phyloP scores from a whole-genome alignment of 2,113 vertebrate species.

The Caretta caretta region DNA sequence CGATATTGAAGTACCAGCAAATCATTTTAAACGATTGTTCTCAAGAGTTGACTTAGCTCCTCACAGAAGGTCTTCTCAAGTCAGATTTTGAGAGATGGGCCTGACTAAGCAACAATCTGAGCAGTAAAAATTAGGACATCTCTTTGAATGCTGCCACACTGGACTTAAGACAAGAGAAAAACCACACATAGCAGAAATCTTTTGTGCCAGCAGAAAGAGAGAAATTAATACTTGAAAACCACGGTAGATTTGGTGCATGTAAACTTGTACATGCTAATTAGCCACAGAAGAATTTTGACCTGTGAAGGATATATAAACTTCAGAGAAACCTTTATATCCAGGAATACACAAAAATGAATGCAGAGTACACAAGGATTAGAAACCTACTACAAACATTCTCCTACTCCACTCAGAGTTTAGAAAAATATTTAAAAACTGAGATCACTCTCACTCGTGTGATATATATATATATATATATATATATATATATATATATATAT shows the following conservation, averaged over 20 bases:
- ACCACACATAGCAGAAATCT: constrained; percentile 22
- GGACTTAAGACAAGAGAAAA: constrained; percentile 1
- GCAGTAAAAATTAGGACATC: background rate
- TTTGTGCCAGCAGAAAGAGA: constrained; percentile 48
- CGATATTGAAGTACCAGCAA: background rate
- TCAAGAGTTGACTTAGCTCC: background rate
- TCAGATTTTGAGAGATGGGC: background rate
- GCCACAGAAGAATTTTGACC: constrained; percentile 64
- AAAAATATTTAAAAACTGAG: constrained; percentile 19
- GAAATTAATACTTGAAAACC: constrained; percentile 64
- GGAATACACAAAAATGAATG: constrained; percentile 44
- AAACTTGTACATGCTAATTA: constrained; percentile 52
- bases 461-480: too few relatives aligned
- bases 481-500: too few relatives aligned
- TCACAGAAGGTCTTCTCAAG: background rate
- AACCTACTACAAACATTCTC: constrained; percentile 38
- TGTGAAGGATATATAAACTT: constrained; percentile 59
- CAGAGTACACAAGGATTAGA: background rate
- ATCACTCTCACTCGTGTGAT: too few relatives aligned
- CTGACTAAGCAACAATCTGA: background rate
- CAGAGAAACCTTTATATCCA: constrained; percentile 58
- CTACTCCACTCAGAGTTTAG: background rate
- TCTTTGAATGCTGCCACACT: background rate
- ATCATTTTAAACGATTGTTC: background rate
- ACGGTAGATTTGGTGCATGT: constrained; percentile 59